These are phyloP conservation scores for Endotricha flammealis DNA, from an alignment of 2,888 invertebrate species.

Conservation along the genomic window DNA sequence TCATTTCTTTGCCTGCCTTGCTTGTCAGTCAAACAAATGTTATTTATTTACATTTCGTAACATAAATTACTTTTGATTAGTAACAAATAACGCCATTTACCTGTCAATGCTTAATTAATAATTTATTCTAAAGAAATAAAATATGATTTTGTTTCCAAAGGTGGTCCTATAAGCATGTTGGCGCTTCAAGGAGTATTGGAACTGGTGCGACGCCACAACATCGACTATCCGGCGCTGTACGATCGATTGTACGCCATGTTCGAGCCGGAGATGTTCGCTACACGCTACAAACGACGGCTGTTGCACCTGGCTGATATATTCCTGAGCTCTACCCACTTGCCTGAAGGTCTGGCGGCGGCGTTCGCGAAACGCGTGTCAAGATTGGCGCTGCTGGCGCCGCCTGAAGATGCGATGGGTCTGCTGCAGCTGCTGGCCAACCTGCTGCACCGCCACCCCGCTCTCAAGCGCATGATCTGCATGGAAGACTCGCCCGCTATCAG, in stretches of 20 bases:
- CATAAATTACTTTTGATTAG: no score
- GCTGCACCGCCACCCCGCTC: slow-evolving; percentile 88
- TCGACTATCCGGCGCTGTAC: slow-evolving; percentile 97
- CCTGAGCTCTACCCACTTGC: slow-evolving; percentile 94
- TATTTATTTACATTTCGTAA: no score
- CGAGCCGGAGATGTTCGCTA: slow-evolving; percentile 93
- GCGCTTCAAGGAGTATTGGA: slow-evolving; percentile 95
- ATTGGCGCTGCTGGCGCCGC: slow-evolving; percentile 88
- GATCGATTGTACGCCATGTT: slow-evolving; percentile 96
- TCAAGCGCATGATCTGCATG: slow-evolving; percentile 79
- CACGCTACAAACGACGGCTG: slow-evolving; percentile 91
- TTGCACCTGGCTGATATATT: slow-evolving; percentile 94
- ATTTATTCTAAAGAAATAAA: no score
- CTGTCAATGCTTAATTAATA: no score
- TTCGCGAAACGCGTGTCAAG: slow-evolving; percentile 94
- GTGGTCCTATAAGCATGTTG: slow-evolving; percentile 91
- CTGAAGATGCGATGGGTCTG: slow-evolving; percentile 86
- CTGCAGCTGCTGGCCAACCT: slow-evolving; percentile 92
- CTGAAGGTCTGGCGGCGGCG: slow-evolving; percentile 93
- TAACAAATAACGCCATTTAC: no score
- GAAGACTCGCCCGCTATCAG: slow-evolving; percentile 59
- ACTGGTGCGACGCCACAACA: slow-evolving; percentile 92
- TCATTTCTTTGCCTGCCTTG: no score
- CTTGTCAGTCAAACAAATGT: no score
- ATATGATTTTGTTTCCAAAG: no score